Conservation (phyloP, 2,888 invertebrate species). For the Monopis laevigella region DNA sequence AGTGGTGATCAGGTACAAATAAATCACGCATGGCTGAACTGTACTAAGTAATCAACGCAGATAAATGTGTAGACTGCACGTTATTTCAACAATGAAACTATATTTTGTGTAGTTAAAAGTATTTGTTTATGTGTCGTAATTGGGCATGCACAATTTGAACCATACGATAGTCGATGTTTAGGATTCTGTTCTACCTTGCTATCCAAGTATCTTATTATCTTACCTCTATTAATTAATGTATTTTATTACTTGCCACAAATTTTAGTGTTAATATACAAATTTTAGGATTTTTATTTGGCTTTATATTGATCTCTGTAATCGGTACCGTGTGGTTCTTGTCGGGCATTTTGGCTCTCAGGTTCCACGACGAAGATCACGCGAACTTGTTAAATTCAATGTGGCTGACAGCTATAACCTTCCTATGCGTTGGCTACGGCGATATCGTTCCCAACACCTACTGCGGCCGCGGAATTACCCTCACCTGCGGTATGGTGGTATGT, state of each 20-base stretch:
- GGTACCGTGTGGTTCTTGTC: constrained; percentile 63
- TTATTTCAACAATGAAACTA: constrained; percentile 45
- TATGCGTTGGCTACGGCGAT: constrained; percentile 99
- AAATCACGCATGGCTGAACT: constrained; percentile 56
- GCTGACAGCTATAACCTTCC: constrained; percentile 99
- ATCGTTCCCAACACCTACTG: constrained; percentile 99
- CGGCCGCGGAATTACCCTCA: constrained; percentile 98
- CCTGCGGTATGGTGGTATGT: constrained; percentile 99
- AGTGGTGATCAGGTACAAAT: constrained; percentile 7
- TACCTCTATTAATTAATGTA: constrained; percentile 6
- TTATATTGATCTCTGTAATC: constrained; percentile 22
- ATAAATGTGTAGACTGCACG: constrained; percentile 64
- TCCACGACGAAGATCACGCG: constrained; percentile 98
- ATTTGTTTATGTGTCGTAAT: constrained; percentile 36
- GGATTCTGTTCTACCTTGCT: constrained; percentile 20
- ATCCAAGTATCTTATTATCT: constrained; percentile 1
- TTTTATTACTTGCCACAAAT: constrained; percentile 8
- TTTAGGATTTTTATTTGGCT: constrained; percentile 10
- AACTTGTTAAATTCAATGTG: constrained; percentile 99
- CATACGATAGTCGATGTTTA: constrained; percentile 29
- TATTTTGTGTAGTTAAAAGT: constrained; percentile 44
- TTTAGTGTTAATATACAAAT: constrained; percentile 3
- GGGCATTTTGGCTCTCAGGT: constrained; percentile 77
- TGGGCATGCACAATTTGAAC: constrained; percentile 44
- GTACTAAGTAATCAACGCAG: constrained; percentile 43